Conservation (phyloP, 2,797 vertebrate species). For the Heteromormyrus szaboi region DNA sequence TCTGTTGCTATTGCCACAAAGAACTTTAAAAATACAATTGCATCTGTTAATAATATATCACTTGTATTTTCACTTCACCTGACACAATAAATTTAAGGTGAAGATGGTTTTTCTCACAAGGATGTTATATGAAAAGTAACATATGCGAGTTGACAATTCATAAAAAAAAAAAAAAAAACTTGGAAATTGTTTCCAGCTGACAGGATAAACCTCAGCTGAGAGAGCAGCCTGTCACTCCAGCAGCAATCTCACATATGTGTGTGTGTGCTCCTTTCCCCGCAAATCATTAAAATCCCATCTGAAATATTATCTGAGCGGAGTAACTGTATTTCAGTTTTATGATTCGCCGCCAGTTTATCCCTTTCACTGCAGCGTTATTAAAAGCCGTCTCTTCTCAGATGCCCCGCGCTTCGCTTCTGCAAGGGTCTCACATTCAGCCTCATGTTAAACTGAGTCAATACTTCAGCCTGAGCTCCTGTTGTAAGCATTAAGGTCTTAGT, state of each 20-base stretch:
- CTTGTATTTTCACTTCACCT: background rate
- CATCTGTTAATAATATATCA: background rate
- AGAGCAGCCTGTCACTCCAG: background rate
- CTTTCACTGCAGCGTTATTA: background rate
- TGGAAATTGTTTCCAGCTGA: background rate
- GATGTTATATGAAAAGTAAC: background rate
- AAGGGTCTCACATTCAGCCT: slow-evolving; percentile 11
- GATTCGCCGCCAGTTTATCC: background rate
- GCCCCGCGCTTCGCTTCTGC: background rate
- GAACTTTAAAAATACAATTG: background rate
- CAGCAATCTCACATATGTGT: background rate
- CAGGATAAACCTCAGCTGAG: background rate
- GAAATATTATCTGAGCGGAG: slow-evolving; percentile 7
- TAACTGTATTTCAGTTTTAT: slow-evolving; percentile 13
- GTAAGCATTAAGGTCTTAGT: slow-evolving; percentile 31
- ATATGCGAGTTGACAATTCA: background rate
- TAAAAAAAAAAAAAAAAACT: background rate
- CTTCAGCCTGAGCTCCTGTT: slow-evolving; percentile 23
- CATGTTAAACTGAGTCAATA: slow-evolving; percentile 24
- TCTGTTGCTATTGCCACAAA: background rate
- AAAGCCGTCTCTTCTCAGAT: slow-evolving; percentile 6
- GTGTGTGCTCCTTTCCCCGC: background rate
- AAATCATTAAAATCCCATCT: slow-evolving; percentile 18
- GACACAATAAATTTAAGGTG: background rate
- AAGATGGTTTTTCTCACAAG: background rate